These are phyloP conservation scores for Leptoclinus maculatus DNA, from an alignment of 2,797 vertebrate species.

Conservation along the genomic window DNA sequence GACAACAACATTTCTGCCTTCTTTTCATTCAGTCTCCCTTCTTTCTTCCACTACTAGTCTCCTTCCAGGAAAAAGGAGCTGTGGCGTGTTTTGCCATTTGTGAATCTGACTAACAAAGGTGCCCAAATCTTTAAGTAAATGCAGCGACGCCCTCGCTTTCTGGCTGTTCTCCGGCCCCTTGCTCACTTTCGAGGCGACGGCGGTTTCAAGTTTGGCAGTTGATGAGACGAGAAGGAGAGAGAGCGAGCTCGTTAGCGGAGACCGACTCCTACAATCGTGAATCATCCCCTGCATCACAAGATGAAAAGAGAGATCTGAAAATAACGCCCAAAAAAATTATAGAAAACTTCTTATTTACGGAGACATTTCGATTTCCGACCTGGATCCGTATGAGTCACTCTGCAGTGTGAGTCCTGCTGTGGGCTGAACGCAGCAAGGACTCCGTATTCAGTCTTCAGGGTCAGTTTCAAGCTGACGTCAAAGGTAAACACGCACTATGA, in stretches of 20 bases:
- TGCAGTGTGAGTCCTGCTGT: neutral
- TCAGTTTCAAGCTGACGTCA: slow-evolving; percentile 19
- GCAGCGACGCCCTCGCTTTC: neutral
- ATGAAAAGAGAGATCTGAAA: neutral
- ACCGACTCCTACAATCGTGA: slow-evolving; percentile 21
- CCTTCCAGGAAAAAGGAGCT: neutral
- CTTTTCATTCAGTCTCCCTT: neutral
- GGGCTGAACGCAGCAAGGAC: slow-evolving; percentile 1
- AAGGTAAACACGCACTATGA: slow-evolving; percentile 32
- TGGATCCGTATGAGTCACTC: slow-evolving; percentile 19
- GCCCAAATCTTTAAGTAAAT: neutral
- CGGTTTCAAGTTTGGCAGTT: slow-evolving; percentile 28
- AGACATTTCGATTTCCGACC: neutral
- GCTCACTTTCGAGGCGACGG: neutral
- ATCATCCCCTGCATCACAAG: neutral
- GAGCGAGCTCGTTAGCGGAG: slow-evolving; percentile 13
- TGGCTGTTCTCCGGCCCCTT: slow-evolving; percentile 10
- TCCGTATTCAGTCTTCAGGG: slow-evolving; percentile 31
- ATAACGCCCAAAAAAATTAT: too few species aligned
- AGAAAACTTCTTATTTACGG: neutral
- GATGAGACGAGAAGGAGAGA: neutral
- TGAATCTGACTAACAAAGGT: slow-evolving; percentile 38
- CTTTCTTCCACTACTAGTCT: neutral
- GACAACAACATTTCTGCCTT: slow-evolving; percentile 34
- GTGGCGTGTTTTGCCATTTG: neutral